These are phyloP conservation scores for Delia radicum DNA, from an alignment of 1,140 invertebrate species.

Conservation along the genomic window DNA sequence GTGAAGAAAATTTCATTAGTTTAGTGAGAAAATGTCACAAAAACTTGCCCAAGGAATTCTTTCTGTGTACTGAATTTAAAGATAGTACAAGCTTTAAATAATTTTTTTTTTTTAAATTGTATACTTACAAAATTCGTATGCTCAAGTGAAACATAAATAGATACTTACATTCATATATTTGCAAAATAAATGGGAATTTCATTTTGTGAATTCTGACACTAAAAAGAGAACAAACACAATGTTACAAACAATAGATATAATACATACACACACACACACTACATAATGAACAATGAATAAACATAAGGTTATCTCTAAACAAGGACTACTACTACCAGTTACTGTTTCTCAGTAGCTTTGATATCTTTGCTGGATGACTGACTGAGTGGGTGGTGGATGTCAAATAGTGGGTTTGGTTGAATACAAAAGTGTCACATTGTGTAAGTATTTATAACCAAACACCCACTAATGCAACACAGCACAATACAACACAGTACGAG, in stretches of 20 bases:
- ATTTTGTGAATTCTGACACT: background rate
- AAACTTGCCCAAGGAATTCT: too few species aligned
- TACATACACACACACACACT: background rate
- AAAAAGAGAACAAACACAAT: background rate
- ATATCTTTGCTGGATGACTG: background rate
- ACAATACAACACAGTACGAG: background rate
- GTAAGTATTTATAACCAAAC: background rate
- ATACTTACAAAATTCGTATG: too few species aligned
- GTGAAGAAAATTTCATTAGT: too few species aligned
- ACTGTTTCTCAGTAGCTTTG: background rate
- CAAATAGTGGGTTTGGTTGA: background rate
- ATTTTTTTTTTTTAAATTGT: too few species aligned
- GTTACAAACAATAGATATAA: background rate
- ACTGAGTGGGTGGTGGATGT: background rate
- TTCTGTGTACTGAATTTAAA: too few species aligned
- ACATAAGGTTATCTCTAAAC: constrained; percentile 3
- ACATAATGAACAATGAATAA: background rate
- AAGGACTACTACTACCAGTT: background rate
- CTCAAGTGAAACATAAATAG: too few species aligned
- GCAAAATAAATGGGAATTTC: background rate
- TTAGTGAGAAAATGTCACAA: too few species aligned
- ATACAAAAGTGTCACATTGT: background rate
- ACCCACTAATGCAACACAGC: background rate
- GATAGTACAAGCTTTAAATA: too few species aligned
- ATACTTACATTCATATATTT: background rate